A percentile compares a stretch with the other conserved stretches of the same genome.
These are phyloP conservation scores for Azemiops feae DNA, from an alignment of 2,113 vertebrate species.

Conservation along the genomic window DNA sequence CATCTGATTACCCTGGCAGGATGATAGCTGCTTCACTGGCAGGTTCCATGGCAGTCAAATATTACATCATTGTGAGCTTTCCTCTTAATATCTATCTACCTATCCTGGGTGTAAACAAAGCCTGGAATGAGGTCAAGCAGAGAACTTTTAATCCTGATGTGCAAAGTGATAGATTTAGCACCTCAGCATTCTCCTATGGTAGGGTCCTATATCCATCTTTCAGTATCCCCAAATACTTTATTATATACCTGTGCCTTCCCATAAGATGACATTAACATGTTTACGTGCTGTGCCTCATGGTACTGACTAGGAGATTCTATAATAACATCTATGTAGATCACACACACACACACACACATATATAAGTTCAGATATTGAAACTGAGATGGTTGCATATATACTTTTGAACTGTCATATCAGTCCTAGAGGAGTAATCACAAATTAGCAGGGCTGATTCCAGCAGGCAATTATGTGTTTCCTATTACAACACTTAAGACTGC, in stretches of 20 bases:
- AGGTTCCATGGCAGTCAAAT: not conserved
- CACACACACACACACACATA: too few relatives aligned
- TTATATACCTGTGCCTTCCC: not conserved
- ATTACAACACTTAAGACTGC: not conserved
- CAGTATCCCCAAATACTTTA: not conserved
- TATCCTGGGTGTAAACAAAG: not conserved
- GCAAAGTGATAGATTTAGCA: not conserved
- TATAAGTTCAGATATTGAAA: not conserved
- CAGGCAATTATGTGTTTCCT: not conserved
- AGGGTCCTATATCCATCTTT: not conserved
- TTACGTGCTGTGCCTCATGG: not conserved
- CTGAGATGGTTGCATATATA: not conserved
- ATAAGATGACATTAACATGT: not conserved
- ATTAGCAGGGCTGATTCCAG: not conserved
- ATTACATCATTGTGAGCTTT: not conserved
- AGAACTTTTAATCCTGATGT: not conserved
- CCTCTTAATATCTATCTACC: not conserved
- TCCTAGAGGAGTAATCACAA: not conserved
- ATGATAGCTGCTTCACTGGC: not conserved
- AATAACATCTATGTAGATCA: not conserved
- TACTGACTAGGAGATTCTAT: not conserved
- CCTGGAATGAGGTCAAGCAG: not conserved
- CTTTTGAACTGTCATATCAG: not conserved
- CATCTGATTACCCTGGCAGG: not conserved
- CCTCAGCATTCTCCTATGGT: not conserved